These are phyloP conservation scores for Kobus ellipsiprymnus DNA, from an alignment of 2,113 vertebrate genomes.

Conservation along the genomic window DNA sequence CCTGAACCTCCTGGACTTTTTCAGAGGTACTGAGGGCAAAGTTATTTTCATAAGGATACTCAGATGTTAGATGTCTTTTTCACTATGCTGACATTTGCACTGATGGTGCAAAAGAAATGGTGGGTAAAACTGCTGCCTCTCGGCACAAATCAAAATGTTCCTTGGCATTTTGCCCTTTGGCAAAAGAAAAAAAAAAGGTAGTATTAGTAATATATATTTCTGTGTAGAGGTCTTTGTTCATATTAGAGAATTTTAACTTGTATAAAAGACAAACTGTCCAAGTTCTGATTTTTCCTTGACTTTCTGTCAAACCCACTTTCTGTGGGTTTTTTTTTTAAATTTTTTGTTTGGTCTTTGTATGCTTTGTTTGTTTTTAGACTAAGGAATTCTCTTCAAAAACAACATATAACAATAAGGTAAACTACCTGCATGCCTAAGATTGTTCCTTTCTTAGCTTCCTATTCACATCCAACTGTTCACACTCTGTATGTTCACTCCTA, in stretches of 20 bases:
- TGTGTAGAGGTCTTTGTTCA: neutral
- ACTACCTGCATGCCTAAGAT: neutral
- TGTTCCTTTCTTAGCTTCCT: constrained; percentile 19
- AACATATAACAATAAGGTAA: constrained; percentile 2
- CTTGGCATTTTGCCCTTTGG: neutral
- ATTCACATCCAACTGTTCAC: neutral
- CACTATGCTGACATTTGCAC: neutral
- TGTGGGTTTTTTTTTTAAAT: neutral
- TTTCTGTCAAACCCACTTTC: neutral
- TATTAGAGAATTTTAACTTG: constrained; percentile 8
- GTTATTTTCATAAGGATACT: constrained; percentile 14
- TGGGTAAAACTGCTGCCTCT: neutral
- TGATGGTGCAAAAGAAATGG: neutral
- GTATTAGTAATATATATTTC: neutral
- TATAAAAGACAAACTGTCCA: neutral
- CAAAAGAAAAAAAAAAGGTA: neutral
- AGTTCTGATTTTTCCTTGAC: neutral
- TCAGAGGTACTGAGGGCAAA: neutral
- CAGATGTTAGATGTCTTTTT: neutral
- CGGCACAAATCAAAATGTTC: neutral
- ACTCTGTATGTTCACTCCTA: neutral
- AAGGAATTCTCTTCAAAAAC: neutral
- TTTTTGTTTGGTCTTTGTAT: neutral
- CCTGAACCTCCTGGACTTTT: neutral
- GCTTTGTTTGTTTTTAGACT: neutral